Conservation (phyloP, 2,797 vertebrate species). For the Fistularia commersonii region DNA sequence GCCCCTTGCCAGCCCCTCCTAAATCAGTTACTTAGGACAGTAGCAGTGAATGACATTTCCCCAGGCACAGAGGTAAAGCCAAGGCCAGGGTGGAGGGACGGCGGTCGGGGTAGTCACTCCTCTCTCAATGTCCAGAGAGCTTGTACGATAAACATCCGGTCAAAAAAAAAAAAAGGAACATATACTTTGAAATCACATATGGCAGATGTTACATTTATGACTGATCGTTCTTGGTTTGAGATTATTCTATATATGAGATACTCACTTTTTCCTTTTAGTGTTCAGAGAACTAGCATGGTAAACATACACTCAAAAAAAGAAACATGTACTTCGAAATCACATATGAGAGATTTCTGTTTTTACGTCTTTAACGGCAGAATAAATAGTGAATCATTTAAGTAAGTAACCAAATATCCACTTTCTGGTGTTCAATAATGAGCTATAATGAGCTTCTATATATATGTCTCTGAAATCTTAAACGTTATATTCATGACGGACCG, state of each 20-base stretch:
- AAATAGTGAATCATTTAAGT: no score
- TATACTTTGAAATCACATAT: not conserved
- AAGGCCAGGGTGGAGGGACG: constrained; percentile 22
- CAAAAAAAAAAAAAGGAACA: not conserved
- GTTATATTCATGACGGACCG: no score
- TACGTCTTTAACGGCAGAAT: no score
- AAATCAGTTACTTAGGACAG: constrained; percentile 55
- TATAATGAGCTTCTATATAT: no score
- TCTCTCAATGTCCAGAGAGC: not conserved
- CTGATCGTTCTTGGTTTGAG: no score
- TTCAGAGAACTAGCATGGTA: not conserved
- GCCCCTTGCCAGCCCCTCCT: constrained; percentile 32
- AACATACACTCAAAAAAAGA: constrained; percentile 2
- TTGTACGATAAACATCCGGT: constrained; percentile 4
- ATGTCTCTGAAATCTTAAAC: no score
- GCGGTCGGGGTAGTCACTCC: not conserved
- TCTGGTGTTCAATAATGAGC: no score
- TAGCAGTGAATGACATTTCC: constrained; percentile 72
- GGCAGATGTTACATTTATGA: no score
- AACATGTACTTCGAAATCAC: not conserved
- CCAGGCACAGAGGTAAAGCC: constrained; percentile 41
- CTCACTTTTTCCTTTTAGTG: not conserved
- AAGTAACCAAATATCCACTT: no score
- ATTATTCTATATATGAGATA: no score
- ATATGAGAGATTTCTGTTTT: not conserved